Percentiles rank a stretch among this genome's conserved stretches.
These are phyloP conservation scores for Celastrina argiolus DNA, from an alignment of 2,888 invertebrate species.

Conservation along the genomic window DNA sequence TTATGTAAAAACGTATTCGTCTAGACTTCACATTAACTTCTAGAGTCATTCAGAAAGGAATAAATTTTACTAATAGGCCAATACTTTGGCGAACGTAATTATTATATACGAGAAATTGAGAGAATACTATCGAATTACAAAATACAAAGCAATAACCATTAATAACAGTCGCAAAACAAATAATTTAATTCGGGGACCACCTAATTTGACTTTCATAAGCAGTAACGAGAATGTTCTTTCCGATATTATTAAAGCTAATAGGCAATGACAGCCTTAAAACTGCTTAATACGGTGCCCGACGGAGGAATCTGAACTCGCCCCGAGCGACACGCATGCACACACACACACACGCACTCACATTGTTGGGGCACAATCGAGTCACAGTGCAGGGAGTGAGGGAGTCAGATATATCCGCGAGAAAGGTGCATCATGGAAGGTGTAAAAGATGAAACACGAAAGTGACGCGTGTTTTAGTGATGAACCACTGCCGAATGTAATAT, in stretches of 20 bases:
- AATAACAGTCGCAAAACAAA: constrained; percentile 14
- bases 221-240: constrained; percentile 35
- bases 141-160: background rate
- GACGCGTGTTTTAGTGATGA: constrained; percentile 63
- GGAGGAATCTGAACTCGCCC: constrained; percentile 34
- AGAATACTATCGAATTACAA: background rate
- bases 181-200: constrained; percentile 23
- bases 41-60: background rate
- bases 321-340: constrained; percentile 19
- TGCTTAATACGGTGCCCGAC: constrained; percentile 37
- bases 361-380: constrained; percentile 27
- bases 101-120: background rate
- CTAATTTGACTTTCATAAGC: constrained; percentile 28
- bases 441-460: constrained; percentile 75
- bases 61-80: constrained; percentile 3
- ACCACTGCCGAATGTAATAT: constrained; percentile 25
- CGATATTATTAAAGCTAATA: constrained; percentile 43
- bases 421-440: constrained; percentile 70
- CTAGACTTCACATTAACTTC: constrained; percentile 1
- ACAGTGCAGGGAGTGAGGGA: constrained; percentile 33
- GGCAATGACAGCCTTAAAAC: constrained; percentile 42
- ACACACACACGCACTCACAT: constrained; percentile 13
- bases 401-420: constrained; percentile 43
- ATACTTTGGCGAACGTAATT: constrained; percentile 1
- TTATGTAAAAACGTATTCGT: background rate